These are phyloP conservation scores for Chondrilla cf. caribensis DNA, from an alignment of 37 sponge, comb jelly and placozoan genomes.

Conservation along the genomic window DNA sequence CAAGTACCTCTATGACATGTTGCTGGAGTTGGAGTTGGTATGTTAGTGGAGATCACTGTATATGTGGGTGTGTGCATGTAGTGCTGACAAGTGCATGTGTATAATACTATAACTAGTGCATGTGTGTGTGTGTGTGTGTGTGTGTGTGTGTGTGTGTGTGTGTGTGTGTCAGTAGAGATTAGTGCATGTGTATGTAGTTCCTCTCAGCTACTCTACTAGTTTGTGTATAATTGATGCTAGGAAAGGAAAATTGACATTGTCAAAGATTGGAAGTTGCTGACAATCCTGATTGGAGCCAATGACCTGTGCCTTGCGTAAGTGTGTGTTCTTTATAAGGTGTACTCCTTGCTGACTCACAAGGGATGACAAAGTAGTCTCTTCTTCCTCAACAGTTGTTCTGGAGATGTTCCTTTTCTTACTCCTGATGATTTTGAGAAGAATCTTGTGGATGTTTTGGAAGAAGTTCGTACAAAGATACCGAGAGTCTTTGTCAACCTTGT, in stretches of 20 bases:
- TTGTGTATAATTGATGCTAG: not conserved
- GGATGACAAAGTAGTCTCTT: not conserved
- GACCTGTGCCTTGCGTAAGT: constrained; percentile 72
- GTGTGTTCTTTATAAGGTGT: no score
- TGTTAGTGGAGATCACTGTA: not conserved
- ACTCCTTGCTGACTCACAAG: not conserved
- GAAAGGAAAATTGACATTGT: constrained; percentile 60
- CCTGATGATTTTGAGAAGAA: constrained; percentile 64
- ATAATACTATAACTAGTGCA: no score
- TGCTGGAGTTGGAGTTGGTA: constrained; percentile 33
- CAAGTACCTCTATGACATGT: constrained; percentile 47
- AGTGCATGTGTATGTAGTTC: no score
- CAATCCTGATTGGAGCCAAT: constrained; percentile 75
- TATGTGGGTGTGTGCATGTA: no score
- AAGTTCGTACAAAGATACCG: constrained; percentile 54
- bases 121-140: no score
- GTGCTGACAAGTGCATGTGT: no score
- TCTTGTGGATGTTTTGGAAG: constrained; percentile 45
- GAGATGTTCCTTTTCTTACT: constrained; percentile 43
- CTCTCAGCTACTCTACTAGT: no score
- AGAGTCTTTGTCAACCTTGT: constrained; percentile 77
- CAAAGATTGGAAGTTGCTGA: constrained; percentile 83
- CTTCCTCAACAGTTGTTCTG: constrained; percentile 49
- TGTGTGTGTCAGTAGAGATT: no score
- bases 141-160: no score